Conservation (phyloP, 2,113 vertebrate species). For the Sinosuthora webbiana region DNA sequence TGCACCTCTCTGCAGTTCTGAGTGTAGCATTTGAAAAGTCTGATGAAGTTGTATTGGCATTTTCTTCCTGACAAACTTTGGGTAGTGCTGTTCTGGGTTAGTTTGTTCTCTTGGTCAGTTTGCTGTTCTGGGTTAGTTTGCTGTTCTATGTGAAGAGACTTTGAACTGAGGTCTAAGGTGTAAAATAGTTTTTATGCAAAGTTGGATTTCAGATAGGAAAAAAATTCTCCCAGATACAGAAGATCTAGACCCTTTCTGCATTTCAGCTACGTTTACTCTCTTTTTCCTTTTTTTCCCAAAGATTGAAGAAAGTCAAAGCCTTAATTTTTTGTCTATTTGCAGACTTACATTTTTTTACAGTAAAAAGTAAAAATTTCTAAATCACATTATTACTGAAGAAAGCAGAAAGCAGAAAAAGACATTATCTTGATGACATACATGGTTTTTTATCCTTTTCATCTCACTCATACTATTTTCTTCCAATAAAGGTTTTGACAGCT, state of each 20-base stretch:
- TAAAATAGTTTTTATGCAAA: background rate
- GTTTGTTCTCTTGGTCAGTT: background rate
- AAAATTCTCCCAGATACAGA: background rate
- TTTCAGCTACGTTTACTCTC: background rate
- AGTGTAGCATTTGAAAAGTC: background rate
- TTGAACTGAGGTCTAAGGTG: background rate
- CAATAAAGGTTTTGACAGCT: conserved; percentile 44
- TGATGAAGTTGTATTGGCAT: rapidly evolving
- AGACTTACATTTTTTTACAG: background rate
- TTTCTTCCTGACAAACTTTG: background rate
- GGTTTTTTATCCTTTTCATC: background rate
- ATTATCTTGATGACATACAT: background rate
- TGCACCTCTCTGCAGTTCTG: background rate
- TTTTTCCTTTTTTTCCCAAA: background rate
- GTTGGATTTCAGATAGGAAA: background rate
- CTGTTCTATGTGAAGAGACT: background rate
- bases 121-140: background rate
- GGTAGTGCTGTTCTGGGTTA: background rate
- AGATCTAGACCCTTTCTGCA: background rate
- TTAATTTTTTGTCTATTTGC: background rate
- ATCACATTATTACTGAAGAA: background rate
- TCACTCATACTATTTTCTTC: background rate
- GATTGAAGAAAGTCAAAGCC: background rate
- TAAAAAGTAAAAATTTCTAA: background rate
- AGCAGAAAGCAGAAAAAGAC: background rate